Conservation (phyloP, 2,888 invertebrate genomes). For the Julus scanicus region DNA sequence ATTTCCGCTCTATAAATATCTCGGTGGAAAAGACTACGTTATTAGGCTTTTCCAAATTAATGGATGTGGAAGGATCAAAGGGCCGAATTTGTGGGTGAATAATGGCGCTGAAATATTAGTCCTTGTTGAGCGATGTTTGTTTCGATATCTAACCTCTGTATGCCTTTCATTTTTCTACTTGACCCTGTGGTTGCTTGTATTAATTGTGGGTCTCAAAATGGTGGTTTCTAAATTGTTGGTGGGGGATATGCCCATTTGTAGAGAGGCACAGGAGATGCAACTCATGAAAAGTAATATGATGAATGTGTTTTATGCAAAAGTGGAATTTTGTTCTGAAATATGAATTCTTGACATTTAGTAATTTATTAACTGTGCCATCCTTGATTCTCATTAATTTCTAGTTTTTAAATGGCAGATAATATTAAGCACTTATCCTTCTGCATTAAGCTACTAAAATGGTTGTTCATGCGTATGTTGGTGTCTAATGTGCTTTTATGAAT, state of each 20-base stretch:
- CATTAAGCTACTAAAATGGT: too few species aligned
- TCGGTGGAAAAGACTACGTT: conserved; percentile 16
- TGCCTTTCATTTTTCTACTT: background rate
- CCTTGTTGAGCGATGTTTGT: background rate
- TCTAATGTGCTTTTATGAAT: too few species aligned
- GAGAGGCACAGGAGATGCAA: background rate
- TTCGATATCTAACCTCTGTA: background rate
- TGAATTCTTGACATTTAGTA: background rate
- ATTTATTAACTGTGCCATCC: background rate
- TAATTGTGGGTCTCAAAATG: background rate
- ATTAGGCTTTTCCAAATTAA: conserved; percentile 41
- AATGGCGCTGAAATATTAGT: background rate
- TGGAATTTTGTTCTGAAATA: background rate
- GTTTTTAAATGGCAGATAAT: too few species aligned
- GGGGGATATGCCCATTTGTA: background rate
- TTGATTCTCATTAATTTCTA: too few species aligned
- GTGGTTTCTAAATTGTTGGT: background rate
- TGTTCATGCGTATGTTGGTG: too few species aligned
- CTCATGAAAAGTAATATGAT: too few species aligned
- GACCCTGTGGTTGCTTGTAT: background rate
- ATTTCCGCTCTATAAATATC: conserved; percentile 45
- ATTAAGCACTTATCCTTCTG: too few species aligned
- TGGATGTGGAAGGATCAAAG: conserved; percentile 44
- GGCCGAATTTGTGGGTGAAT: conserved; percentile 26
- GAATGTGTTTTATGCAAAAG: background rate